Percentiles rank a stretch among this genome's conserved stretches.
Evolutionary conservation across 2,113 vertebrate genomes (phyloP).

Genomic region (Pogonocichla stellata): DNA sequence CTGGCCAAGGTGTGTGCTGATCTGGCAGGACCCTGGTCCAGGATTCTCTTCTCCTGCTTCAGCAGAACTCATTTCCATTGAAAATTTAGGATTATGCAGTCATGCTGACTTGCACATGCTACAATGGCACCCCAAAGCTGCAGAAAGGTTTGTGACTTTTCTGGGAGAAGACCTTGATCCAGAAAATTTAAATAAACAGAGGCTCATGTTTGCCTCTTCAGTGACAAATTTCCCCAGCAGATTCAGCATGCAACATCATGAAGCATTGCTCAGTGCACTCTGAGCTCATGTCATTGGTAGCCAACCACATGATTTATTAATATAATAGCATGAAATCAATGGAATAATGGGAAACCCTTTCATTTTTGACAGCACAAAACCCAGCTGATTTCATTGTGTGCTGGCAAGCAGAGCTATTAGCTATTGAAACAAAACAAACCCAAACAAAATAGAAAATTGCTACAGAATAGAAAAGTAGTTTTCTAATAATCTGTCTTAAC

Average conservation of each 20-base stretch:
- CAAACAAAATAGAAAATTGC: not conserved
- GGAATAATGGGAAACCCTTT: constrained; percentile 22
- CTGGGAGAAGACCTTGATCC: not conserved
- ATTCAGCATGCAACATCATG: not conserved
- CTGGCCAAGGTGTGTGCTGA: constrained; percentile 18
- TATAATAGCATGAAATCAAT: not conserved
- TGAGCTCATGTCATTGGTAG: constrained; percentile 1
- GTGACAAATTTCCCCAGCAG: not conserved
- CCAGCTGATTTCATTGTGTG: constrained; percentile 7
- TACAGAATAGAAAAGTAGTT: not conserved
- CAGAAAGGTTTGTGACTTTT: not conserved
- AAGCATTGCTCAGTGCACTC: not conserved
- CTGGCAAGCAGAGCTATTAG: not conserved
- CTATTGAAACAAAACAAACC: not conserved
- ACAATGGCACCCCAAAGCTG: not conserved
- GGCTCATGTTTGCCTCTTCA: not conserved
- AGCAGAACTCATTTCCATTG: not conserved
- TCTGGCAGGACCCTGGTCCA: not conserved
- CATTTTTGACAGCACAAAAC: not conserved
- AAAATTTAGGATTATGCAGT: not conserved
- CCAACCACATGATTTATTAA: not conserved
- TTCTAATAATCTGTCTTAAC: not conserved
- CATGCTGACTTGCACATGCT: not conserved
- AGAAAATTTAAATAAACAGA: not conserved
- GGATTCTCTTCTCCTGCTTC: not conserved